Base-by-base conservation (phyloP, 2,113 vertebrate genomes). In the Scalopus aquaticus region DNA sequence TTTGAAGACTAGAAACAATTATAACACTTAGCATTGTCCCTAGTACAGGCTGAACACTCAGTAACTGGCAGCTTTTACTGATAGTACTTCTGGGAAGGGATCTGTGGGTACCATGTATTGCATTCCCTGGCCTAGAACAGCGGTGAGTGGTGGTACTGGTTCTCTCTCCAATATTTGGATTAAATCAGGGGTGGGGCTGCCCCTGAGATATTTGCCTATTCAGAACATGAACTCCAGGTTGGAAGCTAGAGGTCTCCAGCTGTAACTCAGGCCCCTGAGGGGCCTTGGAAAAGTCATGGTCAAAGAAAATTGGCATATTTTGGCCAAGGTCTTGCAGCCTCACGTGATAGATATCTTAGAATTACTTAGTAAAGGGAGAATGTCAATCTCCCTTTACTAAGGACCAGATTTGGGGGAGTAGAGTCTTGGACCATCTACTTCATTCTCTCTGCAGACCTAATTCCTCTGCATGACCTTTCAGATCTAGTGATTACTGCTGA, bases 1-100 rank as follows among this genome's bases (percentile, higher is more conserved):
- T 82, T 60, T 84, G 46, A 95, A 62, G 67, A 80, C 20, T 95
- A 26, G 67, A 96, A 84, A 80, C 90, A 76, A 89, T 91, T 69
- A 62, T 46, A 82, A 80, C 22, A 64, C 39, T 88, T 78, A 79
- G 9, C 30, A 39, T 19, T 13, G n/a, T 76, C n/a, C 85, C 80
- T 62, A 35, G 81, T 73, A 72, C 6, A 62, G 67, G 32, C 81
- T 46, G 26, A 67, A 51, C 15, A 51, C 19, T 91, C n/a, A 58
- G 2, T 95, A 58, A 70, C 58, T 76, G 62, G 16, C 37, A 95
- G 37, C 26, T 83, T 5, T 72, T 62, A 32, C 46, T 77, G 51
- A 46, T 35, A 16, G 35, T 64, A 62, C 35, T 79, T 67, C 56
- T 79, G 62, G 26, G 56, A 72, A 51, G 87, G 64, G n/a, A 88